Evolutionary conservation across 2,797 vertebrate species (phyloP), one percentile per base, ranked within the genome.

Genomic region (Crenuchus spilurus): DNA sequence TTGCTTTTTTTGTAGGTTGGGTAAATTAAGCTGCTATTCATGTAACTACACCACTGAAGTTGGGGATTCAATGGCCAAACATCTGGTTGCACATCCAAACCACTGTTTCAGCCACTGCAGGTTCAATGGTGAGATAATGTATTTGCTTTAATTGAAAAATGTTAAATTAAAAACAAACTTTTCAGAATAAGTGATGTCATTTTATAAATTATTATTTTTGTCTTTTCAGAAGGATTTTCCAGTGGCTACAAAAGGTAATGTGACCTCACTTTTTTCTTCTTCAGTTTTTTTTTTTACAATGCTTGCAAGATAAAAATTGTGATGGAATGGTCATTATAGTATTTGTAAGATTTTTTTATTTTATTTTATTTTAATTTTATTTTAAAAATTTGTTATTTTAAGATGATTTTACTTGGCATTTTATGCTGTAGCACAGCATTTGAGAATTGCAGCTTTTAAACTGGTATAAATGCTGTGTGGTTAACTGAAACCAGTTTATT

Each of bases 31-130:
- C 3, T 98, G 97, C 72, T 86, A 77, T 16, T 91, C 88, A 0
- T 98, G 97, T 49, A 41, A 77, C 14, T 94, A 94, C 6, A 85
- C 87, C 1, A 94, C 95, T 2, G 80, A 86, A 0, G 85, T 90
- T 76, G 96, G 96, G 9, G 97, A 98, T 0, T 60, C 86, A 2
- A 98, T 98, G 96, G 95, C 97, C 70, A 94, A 91, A 65, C 97
- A 98, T 80, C 85, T 98, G 79, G 87, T 88, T 1, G 92, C 92
- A 83, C 89, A 90, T 46, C 93, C 92, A 0, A 86, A 87, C 0
- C 96, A 98, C 26, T 31, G 77, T 67, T 92, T 83, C 48, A 93
- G 92, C 78, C 82, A 58, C 10, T 68, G 41, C 66, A 77, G 55
- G 67, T 58, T 80, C 57, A 60, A 22, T 24, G 72, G 79, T 70